Evolutionary conservation across 2,888 invertebrate genomes (phyloP), one percentile per base, ranked within the genome.

Genomic region (Azorinus chamasolen): DNA sequence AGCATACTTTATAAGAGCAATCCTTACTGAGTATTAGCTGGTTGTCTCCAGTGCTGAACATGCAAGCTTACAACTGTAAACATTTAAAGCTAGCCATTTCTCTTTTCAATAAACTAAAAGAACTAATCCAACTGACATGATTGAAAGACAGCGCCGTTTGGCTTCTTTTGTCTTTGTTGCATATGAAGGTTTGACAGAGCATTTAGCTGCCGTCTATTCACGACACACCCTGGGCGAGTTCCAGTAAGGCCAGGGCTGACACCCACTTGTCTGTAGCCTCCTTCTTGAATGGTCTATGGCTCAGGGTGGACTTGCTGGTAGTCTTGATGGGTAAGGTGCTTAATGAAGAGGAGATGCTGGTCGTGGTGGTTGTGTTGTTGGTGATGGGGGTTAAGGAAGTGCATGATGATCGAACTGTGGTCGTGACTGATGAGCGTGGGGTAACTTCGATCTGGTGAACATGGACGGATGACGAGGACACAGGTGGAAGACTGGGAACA

Each of bases 241-340:
- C 90, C 51, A 91, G 84, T 1, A 91, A 81, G 14, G 90, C 90
- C 8, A 91, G 65, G 6, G 90, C 90, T n/a, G 89, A 88, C 39
- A 90, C 87, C 85, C 87, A 88, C 53, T 89, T 86, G 68, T 90
- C 89, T 37, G 85, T 84, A n/a, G 88, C 85, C 55, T 89, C 87
- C 70, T 83, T 83, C 55, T 78, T 78, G 43, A 73, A 78, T 22
- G 78, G 78, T 27, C 78, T 62, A 45, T 78, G 78, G 24, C 66
- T 50, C 18, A 51, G 43, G 2, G 74, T 53, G 18, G 68, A 48
- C 39, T 58, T 68, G 20, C 32, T 68, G 46, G 45, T 18, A 18
- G 32, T 24, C 43, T 25, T 24, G 10, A 32, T 12, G 10, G 65
- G 46, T 37, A 46, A 55, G n/a, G 46, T 55, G 37, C n/a, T 45